These are phyloP conservation scores for Eurypyga helias DNA, from an alignment of 2,113 vertebrate genomes.

Conservation along the genomic window DNA sequence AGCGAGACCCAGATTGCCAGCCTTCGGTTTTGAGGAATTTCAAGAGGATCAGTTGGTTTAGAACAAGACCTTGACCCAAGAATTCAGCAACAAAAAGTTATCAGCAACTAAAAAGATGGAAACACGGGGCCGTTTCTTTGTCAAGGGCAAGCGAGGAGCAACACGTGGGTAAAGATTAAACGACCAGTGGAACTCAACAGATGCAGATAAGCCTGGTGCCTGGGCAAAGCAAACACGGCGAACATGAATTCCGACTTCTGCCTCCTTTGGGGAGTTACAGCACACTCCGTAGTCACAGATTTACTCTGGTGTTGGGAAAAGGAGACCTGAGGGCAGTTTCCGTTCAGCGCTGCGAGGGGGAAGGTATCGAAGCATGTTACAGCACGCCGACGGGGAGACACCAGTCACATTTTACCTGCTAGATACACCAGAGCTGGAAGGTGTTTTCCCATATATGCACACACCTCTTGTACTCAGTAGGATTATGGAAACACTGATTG, in stretches of 20 bases:
- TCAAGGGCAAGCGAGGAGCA: not conserved
- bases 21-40: fast-evolving
- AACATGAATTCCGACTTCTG: not conserved
- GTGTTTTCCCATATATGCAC: not conserved
- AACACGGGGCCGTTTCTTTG: not conserved
- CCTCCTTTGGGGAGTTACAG: not conserved
- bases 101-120: not conserved
- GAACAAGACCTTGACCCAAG: not conserved
- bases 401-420: not conserved
- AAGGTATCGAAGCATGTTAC: not conserved
- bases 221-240: not conserved
- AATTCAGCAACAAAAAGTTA: not conserved
- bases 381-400: not conserved
- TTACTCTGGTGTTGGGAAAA: not conserved
- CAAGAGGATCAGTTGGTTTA: not conserved
- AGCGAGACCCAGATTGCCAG: fast-evolving
- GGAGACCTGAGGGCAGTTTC: not conserved
- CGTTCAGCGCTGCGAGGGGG: not conserved
- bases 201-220: not conserved
- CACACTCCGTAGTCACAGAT: not conserved
- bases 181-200: not conserved
- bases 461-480: not conserved
- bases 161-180: not conserved
- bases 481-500: not conserved
- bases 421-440: not conserved